These are phyloP conservation scores for Bergia puertoricense DNA, from an alignment of 92 coral and sea anemone genomes.

Conservation along the genomic window DNA sequence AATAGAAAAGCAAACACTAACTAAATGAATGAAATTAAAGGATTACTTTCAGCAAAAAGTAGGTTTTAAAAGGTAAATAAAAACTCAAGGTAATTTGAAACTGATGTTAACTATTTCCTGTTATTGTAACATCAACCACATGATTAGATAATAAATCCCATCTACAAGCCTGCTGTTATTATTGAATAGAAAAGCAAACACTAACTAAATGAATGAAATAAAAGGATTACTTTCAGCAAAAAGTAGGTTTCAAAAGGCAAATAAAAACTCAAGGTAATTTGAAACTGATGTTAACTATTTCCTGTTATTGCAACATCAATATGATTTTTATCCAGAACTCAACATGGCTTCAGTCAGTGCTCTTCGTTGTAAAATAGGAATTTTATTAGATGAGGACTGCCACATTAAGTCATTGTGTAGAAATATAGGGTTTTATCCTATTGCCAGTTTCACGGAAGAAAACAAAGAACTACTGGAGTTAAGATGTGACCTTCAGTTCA, in stretches of 20 bases:
- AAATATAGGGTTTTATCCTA: slow-evolving; percentile 36
- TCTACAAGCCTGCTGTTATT: no score
- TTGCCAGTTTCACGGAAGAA: slow-evolving; percentile 1
- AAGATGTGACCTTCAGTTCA: slow-evolving; percentile 29
- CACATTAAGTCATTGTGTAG: slow-evolving; percentile 36
- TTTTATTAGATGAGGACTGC: slow-evolving; percentile 26
- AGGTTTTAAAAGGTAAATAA: not conserved
- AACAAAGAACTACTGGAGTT: slow-evolving; percentile 21
- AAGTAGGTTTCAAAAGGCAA: slow-evolving; percentile 4
- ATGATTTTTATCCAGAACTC: slow-evolving; percentile 2
- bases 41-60: slow-evolving; percentile 2
- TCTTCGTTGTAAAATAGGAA: slow-evolving; percentile 30
- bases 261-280: slow-evolving; percentile 19
- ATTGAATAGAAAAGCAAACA: slow-evolving; percentile 16
- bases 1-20: slow-evolving; percentile 17
- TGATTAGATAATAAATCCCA: not conserved
- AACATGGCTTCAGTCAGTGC: slow-evolving; percentile 26
- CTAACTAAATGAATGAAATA: not conserved
- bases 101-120: slow-evolving; percentile 16
- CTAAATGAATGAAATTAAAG: no score
- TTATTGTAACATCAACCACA: slow-evolving; percentile 39
- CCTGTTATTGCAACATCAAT: slow-evolving; percentile 37
- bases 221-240: not conserved
- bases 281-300: slow-evolving; percentile 17
- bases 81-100: slow-evolving; percentile 28